Conservation (phyloP, 1,140 invertebrate genomes). For the Saccostrea echinata region DNA sequence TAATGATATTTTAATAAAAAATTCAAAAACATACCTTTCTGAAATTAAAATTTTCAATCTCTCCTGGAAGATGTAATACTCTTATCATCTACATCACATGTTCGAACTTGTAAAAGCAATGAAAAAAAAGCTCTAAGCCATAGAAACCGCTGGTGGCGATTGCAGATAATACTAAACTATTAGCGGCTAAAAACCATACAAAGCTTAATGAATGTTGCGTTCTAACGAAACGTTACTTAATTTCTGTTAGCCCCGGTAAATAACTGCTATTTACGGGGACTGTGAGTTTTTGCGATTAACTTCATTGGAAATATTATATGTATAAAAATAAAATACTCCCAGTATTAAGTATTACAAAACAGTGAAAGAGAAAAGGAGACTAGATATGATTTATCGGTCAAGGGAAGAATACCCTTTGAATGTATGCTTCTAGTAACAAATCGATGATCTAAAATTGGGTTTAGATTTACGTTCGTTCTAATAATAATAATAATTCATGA, state of each 20-base stretch:
- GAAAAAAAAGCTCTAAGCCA: not conserved
- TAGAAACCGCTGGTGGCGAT: not conserved
- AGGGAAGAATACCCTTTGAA: not conserved
- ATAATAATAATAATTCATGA: too few relatives aligned
- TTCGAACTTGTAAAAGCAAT: not conserved
- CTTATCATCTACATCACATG: not conserved
- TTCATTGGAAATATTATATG: not conserved
- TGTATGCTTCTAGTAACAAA: too few relatives aligned
- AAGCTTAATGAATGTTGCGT: not conserved
- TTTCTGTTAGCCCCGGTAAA: not conserved
- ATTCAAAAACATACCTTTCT: not conserved
- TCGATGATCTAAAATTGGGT: too few relatives aligned
- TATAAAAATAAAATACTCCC: not conserved
- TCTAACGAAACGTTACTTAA: not conserved
- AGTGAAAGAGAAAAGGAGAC: not conserved
- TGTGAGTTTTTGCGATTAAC: not conserved
- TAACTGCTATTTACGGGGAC: not conserved
- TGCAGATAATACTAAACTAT: not conserved
- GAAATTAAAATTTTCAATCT: not conserved
- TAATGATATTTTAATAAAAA: not conserved
- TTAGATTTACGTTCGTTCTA: too few relatives aligned
- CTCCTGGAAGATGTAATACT: not conserved
- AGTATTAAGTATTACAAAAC: not conserved
- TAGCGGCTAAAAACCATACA: not conserved
- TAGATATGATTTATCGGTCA: not conserved